Percentiles rank a stretch among this genome's conserved stretches.
These are phyloP conservation scores for Limnodromus scolopaceus DNA, from an alignment of 2,797 vertebrate genomes.

Conservation along the genomic window DNA sequence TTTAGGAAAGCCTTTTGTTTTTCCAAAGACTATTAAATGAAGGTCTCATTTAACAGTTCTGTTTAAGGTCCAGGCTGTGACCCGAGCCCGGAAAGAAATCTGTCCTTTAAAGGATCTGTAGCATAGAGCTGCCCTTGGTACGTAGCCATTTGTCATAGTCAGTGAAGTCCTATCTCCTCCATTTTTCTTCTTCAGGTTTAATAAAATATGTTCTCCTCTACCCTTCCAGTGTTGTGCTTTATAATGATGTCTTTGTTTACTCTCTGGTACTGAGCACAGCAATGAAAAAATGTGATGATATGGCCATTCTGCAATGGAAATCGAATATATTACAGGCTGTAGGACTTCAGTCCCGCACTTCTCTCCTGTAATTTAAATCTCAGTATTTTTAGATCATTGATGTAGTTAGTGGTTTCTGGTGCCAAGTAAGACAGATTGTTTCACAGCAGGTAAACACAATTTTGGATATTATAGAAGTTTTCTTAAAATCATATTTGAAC, in stretches of 20 bases:
- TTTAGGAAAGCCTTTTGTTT: not conserved
- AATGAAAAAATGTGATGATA: not conserved
- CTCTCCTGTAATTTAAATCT: slow-evolving; percentile 34
- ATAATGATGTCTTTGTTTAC: slow-evolving; percentile 19
- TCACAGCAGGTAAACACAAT: slow-evolving; percentile 54
- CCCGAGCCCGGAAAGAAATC: not conserved
- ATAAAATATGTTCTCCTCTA: not conserved
- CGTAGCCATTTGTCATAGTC: not conserved
- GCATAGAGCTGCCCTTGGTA: not conserved
- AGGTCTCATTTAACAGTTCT: not conserved
- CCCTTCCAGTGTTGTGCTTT: not conserved
- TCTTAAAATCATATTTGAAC: slow-evolving; percentile 32
- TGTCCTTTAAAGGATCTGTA: not conserved
- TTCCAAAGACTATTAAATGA: not conserved
- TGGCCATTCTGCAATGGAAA: slow-evolving; percentile 9
- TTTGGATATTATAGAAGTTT: slow-evolving; percentile 35
- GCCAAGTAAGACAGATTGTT: slow-evolving; percentile 67
- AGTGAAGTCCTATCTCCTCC: not conserved
- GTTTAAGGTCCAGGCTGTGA: not conserved
- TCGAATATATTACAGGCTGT: not conserved
- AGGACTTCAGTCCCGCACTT: not conserved
- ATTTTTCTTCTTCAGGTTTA: not conserved
- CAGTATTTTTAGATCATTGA: slow-evolving; percentile 51
- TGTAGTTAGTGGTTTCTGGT: slow-evolving; percentile 53
- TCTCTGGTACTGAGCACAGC: not conserved